phyloP scores from a whole-genome alignment of 2,797 vertebrate species.

The Arnoldichthys spilopterus region DNA sequence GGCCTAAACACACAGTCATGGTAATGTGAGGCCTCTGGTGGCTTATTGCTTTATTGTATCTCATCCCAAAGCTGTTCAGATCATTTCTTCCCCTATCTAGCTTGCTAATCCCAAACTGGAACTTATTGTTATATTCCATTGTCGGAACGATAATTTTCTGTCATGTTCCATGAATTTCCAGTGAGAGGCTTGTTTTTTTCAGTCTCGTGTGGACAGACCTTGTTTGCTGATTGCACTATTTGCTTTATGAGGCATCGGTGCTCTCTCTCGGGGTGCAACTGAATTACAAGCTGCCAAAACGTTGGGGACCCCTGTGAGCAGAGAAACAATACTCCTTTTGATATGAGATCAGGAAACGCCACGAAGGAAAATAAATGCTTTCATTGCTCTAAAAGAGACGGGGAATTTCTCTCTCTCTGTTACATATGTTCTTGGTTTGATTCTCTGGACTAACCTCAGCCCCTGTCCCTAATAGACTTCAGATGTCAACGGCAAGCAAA shows the following conservation, averaged over 20 bases:
- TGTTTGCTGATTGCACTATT: constrained; percentile 55
- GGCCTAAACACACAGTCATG: background rate
- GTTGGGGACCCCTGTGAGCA: constrained; percentile 76
- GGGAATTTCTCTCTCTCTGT: constrained; percentile 74
- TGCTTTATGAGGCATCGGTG: constrained; percentile 54
- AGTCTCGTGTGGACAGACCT: constrained; percentile 46
- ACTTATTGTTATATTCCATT: constrained; percentile 9
- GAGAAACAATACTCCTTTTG: constrained; percentile 81
- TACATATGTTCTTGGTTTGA: constrained; percentile 74
- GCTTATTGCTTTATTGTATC: background rate
- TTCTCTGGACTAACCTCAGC: constrained; percentile 68
- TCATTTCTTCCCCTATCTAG: background rate
- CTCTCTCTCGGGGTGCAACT: constrained; percentile 56
- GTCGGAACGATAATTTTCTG: background rate
- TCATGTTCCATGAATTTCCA: constrained; percentile 12
- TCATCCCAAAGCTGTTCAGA: constrained; percentile 10
- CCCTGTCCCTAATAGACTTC: constrained; percentile 72
- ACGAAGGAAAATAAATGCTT: constrained; percentile 83
- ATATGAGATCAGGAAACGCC: constrained; percentile 81
- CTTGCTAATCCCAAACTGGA: background rate
- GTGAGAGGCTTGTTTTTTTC: constrained; percentile 41
- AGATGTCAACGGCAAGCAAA: constrained; percentile 63
- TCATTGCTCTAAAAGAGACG: constrained; percentile 71
- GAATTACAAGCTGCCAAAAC: constrained; percentile 75
- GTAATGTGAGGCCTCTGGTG: background rate